Percentiles rank a stretch among this genome's conserved stretches.
These are phyloP conservation scores for Pterostichus madidus DNA, from an alignment of 2,888 invertebrate species.

Conservation along the genomic window DNA sequence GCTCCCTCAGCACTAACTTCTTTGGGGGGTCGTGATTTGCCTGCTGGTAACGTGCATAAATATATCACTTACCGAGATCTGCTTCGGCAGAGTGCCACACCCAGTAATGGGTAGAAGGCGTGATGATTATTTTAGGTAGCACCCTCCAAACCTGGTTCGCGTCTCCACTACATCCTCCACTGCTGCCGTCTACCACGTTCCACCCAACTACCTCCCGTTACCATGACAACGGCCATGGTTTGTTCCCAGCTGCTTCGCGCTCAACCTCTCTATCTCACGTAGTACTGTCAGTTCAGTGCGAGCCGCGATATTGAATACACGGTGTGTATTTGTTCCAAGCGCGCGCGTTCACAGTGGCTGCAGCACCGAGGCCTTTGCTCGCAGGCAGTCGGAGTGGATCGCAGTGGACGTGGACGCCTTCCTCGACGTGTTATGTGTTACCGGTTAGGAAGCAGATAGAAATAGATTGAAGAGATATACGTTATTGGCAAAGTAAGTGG, in stretches of 20 bases:
- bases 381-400: slow-evolving; percentile 62
- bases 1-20: no score
- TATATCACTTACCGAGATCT: no score
- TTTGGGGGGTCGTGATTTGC: no score
- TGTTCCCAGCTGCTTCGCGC: slow-evolving; percentile 17
- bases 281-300: slow-evolving; percentile 13
- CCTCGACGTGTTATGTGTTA: slow-evolving; percentile 52
- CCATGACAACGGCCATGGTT: slow-evolving; percentile 39
- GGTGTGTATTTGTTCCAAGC: background rate
- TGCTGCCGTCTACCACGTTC: slow-evolving; percentile 15
- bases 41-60: no score
- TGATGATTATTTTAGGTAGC: no score
- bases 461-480: background rate
- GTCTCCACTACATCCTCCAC: background rate
- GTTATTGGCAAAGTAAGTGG: background rate
- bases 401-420: slow-evolving; percentile 27
- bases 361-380: slow-evolving; percentile 53
- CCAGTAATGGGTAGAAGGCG: no score
- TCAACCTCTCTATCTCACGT: background rate
- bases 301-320: background rate
- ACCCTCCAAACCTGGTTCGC: slow-evolving; percentile 1
- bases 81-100: no score
- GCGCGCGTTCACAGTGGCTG: slow-evolving; percentile 52
- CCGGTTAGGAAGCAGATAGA: slow-evolving; percentile 8
- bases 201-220: slow-evolving; percentile 7